Evolutionary conservation across 2,113 vertebrate species (phyloP), one percentile per base, ranked within the genome.

Genomic region (Entelurus aequoreus): DNA sequence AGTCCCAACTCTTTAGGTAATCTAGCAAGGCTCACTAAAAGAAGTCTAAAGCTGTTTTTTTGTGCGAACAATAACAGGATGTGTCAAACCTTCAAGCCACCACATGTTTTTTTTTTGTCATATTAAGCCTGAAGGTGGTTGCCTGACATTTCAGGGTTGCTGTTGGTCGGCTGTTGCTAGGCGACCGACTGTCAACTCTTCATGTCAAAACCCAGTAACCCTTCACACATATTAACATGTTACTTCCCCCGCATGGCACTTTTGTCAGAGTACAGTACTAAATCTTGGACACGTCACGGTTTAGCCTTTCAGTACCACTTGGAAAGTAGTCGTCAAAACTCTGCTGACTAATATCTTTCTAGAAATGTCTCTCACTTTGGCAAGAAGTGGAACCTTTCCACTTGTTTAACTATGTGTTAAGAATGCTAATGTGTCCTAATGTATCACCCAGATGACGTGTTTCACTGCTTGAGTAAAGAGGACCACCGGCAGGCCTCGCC

Each of bases 381-480:
- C 28, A 28, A 28, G n/a, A 9, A 1, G 48, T 8, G 48, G 19
- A 50, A n/a, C 35, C 8, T 54, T 54, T 54, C 53, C 53, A 9
- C 53, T 37, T 54, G 42, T 46, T 46, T 4, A 46, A 12, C 10
- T 46, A 46, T 21, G 28, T 46, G 10, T 5, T 46, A 46, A 46
- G 10, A 28, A 28, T 12, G 42, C 42, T 46, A 28, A 1, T 16
- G 2, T 1, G 0, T 77, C 16, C 58, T 42, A 28, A 28, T 66
- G 60, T 77, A 36, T 75, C 54, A 36, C 70, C 54, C 70, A 98
- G 96, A 94, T 77, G 95, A 98, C 40, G 94, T 97, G 60, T 98
- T 98, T 87, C 96, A 99, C 72, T 93, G 87, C 79, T 74, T 96
- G 81, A 92, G 77, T 88, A 94, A 95, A 90, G 95, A 99, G 69